Conservation (phyloP, 2,113 vertebrate genomes). For the Paramormyrops kingsleyae region DNA sequence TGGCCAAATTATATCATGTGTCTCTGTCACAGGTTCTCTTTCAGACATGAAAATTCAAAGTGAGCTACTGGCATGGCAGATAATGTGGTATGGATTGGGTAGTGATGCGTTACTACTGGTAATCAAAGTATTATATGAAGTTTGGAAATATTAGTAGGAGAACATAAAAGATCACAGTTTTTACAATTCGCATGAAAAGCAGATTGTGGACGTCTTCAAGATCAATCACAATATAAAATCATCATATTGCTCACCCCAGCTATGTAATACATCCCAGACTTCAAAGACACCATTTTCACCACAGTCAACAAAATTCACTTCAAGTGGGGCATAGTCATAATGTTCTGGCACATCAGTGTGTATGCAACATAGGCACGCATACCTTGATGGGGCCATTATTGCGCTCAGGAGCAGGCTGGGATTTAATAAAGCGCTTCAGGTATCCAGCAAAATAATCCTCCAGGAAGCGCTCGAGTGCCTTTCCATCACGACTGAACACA, state of each 20-base stretch:
- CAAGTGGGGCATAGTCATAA: not conserved
- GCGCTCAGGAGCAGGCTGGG: conserved; percentile 54
- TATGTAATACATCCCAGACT: not conserved
- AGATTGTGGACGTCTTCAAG: not conserved
- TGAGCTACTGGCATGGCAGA: not conserved
- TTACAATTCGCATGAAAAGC: too few relatives aligned
- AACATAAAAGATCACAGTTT: too few relatives aligned
- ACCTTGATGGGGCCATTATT: conserved; percentile 58
- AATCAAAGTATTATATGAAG: too few relatives aligned
- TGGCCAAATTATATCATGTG: too few relatives aligned
- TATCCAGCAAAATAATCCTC: conserved; percentile 55
- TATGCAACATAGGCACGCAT: not conserved
- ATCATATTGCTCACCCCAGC: not conserved
- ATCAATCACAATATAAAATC: not conserved
- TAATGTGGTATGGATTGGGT: not conserved
- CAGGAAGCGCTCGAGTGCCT: conserved; percentile 58
- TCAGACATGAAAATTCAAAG: not conserved
- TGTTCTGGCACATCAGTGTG: not conserved
- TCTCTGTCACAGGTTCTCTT: too few relatives aligned
- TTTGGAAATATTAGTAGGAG: too few relatives aligned
- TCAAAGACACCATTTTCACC: not conserved
- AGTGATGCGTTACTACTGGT: not conserved
- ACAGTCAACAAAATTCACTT: not conserved
- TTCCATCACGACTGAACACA: conserved; percentile 55
- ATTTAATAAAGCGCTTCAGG: conserved; percentile 61